Evolutionary conservation across 2,888 invertebrate genomes (phyloP), one percentile per base, ranked within the genome.

Genomic region (Trichacis sp.): DNA sequence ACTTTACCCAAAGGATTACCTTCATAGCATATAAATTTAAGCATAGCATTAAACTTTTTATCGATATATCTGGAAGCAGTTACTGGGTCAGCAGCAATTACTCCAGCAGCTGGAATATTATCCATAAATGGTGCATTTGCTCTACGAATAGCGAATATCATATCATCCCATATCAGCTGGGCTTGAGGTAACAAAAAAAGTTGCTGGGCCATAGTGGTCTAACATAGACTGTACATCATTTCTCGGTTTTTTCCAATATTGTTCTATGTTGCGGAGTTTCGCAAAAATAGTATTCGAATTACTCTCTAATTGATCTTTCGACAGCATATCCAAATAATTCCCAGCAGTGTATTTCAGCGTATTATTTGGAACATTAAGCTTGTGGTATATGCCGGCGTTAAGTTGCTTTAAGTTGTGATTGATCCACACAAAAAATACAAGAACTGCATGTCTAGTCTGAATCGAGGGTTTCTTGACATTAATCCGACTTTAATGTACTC

Each of bases 91-190:
- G 33, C 33, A 6, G 33, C 33, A 33, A 33, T 33, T n/a, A 33
- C 8, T 33, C 9, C 33, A 11, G 2, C n/a, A 12, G 64, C 68
- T 1, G 60, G 62, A 52, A 73, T 77, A 29, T 74, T 75, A 4
- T 62, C 61, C 51, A 70, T 64, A 14, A 60, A 57, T 45, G 48
- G 38, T 19, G 58, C 63, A 67, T 79, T 78, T 4, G 79, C 68
- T 58, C 69, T 38, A 46, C 63, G 71, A 64, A 52, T 72, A 55
- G 74, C 78, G 20, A 72, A 68, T 9, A 65, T 66, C 12, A 78
- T 64, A 62, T 77, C 77, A 0, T 64, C 56, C 76, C 78, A 77
- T 50, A 55, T 24, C 24, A 5, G 24, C 78, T 76, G 73, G 73
- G 56, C 74, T 74, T 6, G 74, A n/a, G 3, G 72, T 76, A 4